Percentiles rank a stretch among this genome's conserved stretches.
phyloP scores from a whole-genome alignment of 2,797 vertebrate genomes.

The Crocidura indochinensis region DNA sequence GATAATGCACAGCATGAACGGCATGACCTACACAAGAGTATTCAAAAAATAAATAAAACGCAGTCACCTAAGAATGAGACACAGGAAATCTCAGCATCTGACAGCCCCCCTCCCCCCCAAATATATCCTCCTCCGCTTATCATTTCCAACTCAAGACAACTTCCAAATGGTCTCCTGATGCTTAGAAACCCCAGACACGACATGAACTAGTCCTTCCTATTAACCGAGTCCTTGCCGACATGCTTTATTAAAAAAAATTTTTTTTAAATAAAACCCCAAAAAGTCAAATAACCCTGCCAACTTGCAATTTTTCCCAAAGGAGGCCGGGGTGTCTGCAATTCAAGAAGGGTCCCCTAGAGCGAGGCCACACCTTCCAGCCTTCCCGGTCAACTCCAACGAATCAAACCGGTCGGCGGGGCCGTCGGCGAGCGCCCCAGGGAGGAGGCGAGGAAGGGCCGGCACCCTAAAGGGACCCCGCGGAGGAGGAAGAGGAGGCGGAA shows the following conservation, averaged over 20 bases:
- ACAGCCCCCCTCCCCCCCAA: not conserved
- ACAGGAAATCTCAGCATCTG: not conserved
- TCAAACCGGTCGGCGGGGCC: too few species aligned
- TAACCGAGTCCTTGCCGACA: not conserved
- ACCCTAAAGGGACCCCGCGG: too few species aligned
- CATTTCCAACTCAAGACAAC: not conserved
- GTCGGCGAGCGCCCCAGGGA: too few species aligned
- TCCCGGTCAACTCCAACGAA: too few species aligned
- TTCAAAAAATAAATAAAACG: not conserved
- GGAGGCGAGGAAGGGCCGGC: too few species aligned
- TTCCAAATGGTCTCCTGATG: not conserved
- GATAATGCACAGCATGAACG: slow-evolving; percentile 19
- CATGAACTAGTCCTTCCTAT: slow-evolving; percentile 27
- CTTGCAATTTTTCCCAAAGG: not conserved
- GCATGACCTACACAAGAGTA: not conserved
- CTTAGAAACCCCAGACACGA: not conserved
- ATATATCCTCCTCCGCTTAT: not conserved
- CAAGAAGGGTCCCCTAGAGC: too few species aligned
- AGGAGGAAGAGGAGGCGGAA: too few species aligned
- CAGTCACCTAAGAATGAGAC: not conserved
- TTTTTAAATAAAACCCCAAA: too few species aligned
- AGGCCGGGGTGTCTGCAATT: not conserved
- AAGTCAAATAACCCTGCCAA: slow-evolving; percentile 46
- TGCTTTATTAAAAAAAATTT: too few species aligned
- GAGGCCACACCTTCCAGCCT: slow-evolving; percentile 44